These are phyloP conservation scores for Venusia cambrica DNA, from an alignment of 2,888 invertebrate genomes.

Conservation along the genomic window DNA sequence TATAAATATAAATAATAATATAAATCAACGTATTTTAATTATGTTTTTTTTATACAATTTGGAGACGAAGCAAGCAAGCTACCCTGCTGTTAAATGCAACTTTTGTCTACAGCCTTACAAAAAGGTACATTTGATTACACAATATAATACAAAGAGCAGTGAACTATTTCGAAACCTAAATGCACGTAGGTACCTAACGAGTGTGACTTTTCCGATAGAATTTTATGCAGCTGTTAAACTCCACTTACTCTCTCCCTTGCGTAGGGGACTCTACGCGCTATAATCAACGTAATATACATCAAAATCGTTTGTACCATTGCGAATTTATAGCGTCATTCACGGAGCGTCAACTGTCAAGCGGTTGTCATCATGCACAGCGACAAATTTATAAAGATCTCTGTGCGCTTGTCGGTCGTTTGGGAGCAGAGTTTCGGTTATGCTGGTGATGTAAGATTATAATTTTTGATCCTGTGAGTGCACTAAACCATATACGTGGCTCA, in stretches of 20 bases:
- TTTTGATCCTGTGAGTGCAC: conserved; percentile 68
- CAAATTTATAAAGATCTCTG: conserved; percentile 35
- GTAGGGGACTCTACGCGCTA: conserved; percentile 35
- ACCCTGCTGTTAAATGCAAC: too few relatives aligned
- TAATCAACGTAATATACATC: conserved; percentile 27
- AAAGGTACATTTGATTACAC: too few relatives aligned
- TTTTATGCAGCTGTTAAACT: conserved; percentile 15
- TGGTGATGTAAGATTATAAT: conserved; percentile 59
- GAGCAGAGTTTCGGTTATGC: conserved; percentile 33
- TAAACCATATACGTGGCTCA: conserved; percentile 73
- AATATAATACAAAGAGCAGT: too few relatives aligned
- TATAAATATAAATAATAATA: too few relatives aligned
- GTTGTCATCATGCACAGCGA: conserved; percentile 47
- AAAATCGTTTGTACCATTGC: conserved; percentile 29
- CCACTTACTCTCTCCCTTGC: conserved; percentile 4
- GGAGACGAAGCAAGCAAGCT: too few relatives aligned
- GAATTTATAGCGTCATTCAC: conserved; percentile 46
- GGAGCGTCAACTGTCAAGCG: conserved; percentile 53
- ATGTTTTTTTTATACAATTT: too few relatives aligned
- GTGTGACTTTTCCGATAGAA: too few relatives aligned
- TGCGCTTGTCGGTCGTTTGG: background rate
- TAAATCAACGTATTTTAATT: too few relatives aligned
- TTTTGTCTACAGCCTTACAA: too few relatives aligned
- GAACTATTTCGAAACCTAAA: too few relatives aligned
- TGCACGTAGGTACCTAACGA: too few relatives aligned